Conservation (phyloP, 2,888 invertebrate genomes). For the Dolomedes plantarius region DNA sequence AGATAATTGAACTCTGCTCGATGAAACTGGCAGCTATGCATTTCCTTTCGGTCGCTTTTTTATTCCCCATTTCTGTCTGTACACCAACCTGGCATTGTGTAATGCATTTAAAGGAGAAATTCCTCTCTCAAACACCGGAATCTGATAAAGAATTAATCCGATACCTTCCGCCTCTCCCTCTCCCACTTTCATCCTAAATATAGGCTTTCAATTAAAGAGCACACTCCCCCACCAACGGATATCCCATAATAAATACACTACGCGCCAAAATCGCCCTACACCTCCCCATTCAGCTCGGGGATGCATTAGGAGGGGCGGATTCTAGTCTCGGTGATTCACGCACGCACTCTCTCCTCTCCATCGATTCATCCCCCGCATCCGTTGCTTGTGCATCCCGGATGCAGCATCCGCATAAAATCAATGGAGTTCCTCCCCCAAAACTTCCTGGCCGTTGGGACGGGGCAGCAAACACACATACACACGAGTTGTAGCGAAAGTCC, state of each 20-base stretch:
- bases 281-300: not conserved
- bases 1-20: too few relatives aligned
- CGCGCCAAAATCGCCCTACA: not conserved
- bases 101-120: too few relatives aligned
- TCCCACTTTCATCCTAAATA: slow-evolving; percentile 1
- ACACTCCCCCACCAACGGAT: slow-evolving; percentile 1
- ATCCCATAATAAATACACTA: slow-evolving; percentile 13
- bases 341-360: slow-evolving; percentile 15
- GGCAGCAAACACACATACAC: not conserved
- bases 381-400: slow-evolving; percentile 40
- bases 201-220: not conserved
- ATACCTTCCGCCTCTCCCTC: not conserved
- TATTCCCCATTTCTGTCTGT: too few relatives aligned
- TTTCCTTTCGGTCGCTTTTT: too few relatives aligned
- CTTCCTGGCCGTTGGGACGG: slow-evolving; percentile 56
- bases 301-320: slow-evolving; percentile 1
- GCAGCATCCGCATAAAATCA: slow-evolving; percentile 22
- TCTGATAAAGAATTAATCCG: not conserved
- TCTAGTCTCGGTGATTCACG: slow-evolving; percentile 34
- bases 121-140: not conserved
- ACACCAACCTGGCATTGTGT: too few relatives aligned
- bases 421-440: slow-evolving; percentile 8
- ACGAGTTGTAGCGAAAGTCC: not conserved
- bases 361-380: slow-evolving; percentile 44
- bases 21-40: too few relatives aligned